Conservation (phyloP, 2,888 invertebrate species). For the Poecilobothrus nobilitatus region DNA sequence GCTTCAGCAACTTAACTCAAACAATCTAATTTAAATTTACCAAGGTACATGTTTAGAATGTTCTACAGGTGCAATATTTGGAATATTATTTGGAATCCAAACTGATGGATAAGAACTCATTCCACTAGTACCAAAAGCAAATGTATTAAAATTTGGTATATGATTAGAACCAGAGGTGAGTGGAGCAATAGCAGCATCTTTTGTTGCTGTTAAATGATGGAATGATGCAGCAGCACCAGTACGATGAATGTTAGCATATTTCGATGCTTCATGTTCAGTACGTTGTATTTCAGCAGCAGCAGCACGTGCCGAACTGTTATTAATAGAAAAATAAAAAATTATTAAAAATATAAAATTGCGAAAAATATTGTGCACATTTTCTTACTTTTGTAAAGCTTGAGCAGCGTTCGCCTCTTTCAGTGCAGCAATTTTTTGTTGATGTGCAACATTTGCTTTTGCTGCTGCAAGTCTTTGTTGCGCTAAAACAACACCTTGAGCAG, state of each 20-base stretch:
- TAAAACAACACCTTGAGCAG: conserved; percentile 56
- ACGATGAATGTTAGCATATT: conserved; percentile 53
- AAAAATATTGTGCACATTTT: conserved; percentile 54
- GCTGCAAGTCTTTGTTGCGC: conserved; percentile 63
- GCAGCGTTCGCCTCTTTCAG: conserved; percentile 63
- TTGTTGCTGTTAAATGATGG: conserved; percentile 52
- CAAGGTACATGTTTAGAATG: neutral
- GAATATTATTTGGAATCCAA: neutral
- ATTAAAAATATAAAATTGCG: too few species aligned
- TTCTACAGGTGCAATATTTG: neutral
- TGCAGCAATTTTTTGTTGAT: conserved; percentile 63
- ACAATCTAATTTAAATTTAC: neutral
- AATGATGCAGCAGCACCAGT: conserved; percentile 50
- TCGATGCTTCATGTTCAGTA: conserved; percentile 54
- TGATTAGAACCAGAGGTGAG: conserved; percentile 40
- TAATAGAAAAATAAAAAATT: too few species aligned
- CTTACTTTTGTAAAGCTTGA: conserved; percentile 48
- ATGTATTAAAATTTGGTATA: conserved; percentile 32
- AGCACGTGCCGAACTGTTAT: conserved; percentile 49
- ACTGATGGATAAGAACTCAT: neutral
- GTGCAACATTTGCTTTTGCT: conserved; percentile 60
- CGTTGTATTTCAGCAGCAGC: conserved; percentile 62
- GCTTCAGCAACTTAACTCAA: too few species aligned
- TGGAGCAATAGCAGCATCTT: conserved; percentile 48
- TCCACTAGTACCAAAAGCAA: neutral